Conservation (phyloP, 2,888 invertebrate genomes). For the Rhimphoctona megacephalus region DNA sequence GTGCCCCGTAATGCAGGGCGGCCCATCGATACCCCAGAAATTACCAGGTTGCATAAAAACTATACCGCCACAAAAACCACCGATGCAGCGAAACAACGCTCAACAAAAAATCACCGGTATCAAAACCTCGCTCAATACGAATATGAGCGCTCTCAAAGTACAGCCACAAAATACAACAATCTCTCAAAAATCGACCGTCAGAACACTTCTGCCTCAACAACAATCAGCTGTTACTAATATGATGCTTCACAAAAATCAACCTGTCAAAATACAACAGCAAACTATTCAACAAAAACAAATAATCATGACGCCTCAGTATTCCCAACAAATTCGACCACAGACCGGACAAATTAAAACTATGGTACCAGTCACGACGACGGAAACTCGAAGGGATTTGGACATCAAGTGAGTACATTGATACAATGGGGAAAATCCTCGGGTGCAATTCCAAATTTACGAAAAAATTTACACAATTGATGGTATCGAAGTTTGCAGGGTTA, state of each 20-base stretch:
- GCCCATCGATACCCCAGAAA: slow-evolving; percentile 78
- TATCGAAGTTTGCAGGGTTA: background rate
- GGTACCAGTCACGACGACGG: slow-evolving; percentile 74
- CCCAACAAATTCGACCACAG: slow-evolving; percentile 75
- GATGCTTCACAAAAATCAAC: slow-evolving; percentile 76
- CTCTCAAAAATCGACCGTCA: slow-evolving; percentile 75
- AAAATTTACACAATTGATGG: background rate
- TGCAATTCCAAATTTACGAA: background rate
- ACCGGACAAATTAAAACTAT: slow-evolving; percentile 79
- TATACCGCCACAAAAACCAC: slow-evolving; percentile 79
- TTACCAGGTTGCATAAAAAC: slow-evolving; percentile 82
- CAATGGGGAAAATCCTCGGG: background rate
- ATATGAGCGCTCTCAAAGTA: slow-evolving; percentile 75
- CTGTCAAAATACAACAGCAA: slow-evolving; percentile 79
- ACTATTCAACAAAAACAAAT: slow-evolving; percentile 79
- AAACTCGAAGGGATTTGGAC: slow-evolving; percentile 77
- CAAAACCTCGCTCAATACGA: slow-evolving; percentile 80
- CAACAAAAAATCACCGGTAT: slow-evolving; percentile 86
- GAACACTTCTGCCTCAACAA: slow-evolving; percentile 76
- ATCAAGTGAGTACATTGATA: slow-evolving; percentile 74
- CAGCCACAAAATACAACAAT: slow-evolving; percentile 67
- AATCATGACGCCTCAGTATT: slow-evolving; percentile 74
- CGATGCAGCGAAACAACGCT: slow-evolving; percentile 84
- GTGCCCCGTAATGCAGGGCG: slow-evolving; percentile 62
- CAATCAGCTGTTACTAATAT: slow-evolving; percentile 71